phyloP scores from a whole-genome alignment of 92 coral and sea anemone genomes.

The Plumapathes pennacea region DNA sequence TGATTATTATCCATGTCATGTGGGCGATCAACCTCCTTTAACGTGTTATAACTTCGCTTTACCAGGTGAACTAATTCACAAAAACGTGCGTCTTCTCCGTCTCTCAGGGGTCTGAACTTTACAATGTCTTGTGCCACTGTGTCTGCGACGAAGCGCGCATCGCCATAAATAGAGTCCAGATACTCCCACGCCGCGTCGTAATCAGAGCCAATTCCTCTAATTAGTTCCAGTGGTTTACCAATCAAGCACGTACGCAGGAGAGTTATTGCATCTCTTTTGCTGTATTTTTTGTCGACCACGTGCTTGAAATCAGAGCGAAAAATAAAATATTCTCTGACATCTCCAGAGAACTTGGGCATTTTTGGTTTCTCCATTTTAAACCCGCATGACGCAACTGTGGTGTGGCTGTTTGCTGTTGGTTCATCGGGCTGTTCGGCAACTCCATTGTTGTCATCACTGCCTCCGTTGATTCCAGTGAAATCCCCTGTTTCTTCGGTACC shows the following conservation, averaged over 20 bases:
- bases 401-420: neutral
- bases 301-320: conserved; percentile 63
- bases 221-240: conserved; percentile 45
- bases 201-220: conserved; percentile 56
- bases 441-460: neutral
- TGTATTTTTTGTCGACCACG: conserved; percentile 34
- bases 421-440: neutral
- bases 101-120: conserved; percentile 42
- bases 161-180: conserved; percentile 59
- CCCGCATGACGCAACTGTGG: neutral
- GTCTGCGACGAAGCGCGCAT: conserved; percentile 48
- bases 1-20: conserved; percentile 33
- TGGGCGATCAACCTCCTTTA: conserved; percentile 33
- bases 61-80: conserved; percentile 57
- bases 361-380: conserved; percentile 12
- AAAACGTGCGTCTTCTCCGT: conserved; percentile 55
- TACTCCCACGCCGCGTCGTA: conserved; percentile 64
- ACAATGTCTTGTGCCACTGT: conserved; percentile 60
- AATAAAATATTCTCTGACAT: conserved; percentile 37
- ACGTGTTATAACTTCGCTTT: conserved; percentile 13
- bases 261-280: conserved; percentile 40
- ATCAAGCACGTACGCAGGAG: conserved; percentile 30
- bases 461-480: neutral
- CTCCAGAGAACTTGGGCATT: conserved; percentile 33
- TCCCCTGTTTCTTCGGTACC: conserved; percentile 1